Evolutionary conservation across 2,888 invertebrate genomes (phyloP).

Genomic region (Acleris laterana): DNA sequence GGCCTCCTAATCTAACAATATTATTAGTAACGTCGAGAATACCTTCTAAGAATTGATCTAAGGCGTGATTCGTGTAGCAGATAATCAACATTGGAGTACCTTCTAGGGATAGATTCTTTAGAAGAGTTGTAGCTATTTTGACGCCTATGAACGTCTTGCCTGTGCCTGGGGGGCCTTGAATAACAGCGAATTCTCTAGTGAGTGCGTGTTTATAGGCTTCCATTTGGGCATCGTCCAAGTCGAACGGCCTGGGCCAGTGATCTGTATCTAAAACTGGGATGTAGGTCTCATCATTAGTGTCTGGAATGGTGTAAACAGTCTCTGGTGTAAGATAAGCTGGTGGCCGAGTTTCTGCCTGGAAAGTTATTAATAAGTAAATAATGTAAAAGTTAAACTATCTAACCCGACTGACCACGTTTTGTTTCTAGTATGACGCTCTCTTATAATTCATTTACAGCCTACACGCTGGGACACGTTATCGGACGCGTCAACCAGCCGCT

Average conservation of each 20-base stretch:
- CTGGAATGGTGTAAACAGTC: slow-evolving; percentile 58
- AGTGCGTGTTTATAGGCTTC: slow-evolving; percentile 88
- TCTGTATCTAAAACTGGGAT: slow-evolving; percentile 63
- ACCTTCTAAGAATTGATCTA: slow-evolving; percentile 93
- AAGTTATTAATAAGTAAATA: slow-evolving; percentile 16
- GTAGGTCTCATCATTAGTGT: slow-evolving; percentile 54
- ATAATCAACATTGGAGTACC: slow-evolving; percentile 89
- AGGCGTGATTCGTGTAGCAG: slow-evolving; percentile 93
- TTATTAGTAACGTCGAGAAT: slow-evolving; percentile 83
- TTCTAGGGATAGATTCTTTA: slow-evolving; percentile 85
- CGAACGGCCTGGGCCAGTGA: slow-evolving; percentile 80
- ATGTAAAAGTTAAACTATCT: background rate
- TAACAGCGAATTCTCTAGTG: slow-evolving; percentile 88
- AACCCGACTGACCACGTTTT: background rate
- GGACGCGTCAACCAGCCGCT: too few relatives aligned
- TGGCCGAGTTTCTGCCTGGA: slow-evolving; percentile 60
- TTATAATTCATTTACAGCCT: too few relatives aligned
- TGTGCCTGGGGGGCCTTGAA: slow-evolving; percentile 95
- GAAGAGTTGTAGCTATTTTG: slow-evolving; percentile 87
- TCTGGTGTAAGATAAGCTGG: slow-evolving; percentile 70
- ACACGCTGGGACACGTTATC: too few relatives aligned
- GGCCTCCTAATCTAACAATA: slow-evolving; percentile 88
- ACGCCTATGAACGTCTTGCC: slow-evolving; percentile 93
- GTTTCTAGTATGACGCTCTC: background rate
- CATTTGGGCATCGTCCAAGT: slow-evolving; percentile 87